Evolutionary conservation across 2,888 invertebrate genomes (phyloP).

Genomic region (Platypus cylindrus): DNA sequence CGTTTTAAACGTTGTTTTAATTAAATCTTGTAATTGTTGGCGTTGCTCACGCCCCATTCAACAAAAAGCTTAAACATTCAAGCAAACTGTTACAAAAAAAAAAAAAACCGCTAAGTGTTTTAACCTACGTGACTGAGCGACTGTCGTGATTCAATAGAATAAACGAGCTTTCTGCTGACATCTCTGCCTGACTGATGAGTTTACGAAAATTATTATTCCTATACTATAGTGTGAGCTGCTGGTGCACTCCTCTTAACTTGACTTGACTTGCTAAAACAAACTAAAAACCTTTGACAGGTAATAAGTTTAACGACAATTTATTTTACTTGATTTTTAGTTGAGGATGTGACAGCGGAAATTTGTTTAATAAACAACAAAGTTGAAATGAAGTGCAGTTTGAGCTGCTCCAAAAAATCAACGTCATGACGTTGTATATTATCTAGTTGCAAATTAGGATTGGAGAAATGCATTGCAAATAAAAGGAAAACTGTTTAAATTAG

Average conservation of each 20-base stretch:
- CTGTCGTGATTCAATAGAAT: slow-evolving; percentile 35
- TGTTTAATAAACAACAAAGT: no score
- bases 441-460: no score
- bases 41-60: slow-evolving; percentile 31
- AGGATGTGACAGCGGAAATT: slow-evolving; percentile 4
- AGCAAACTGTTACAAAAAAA: no score
- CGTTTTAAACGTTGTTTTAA: slow-evolving; percentile 38
- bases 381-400: no score
- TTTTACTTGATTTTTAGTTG: slow-evolving; percentile 7
- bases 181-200: slow-evolving; percentile 24
- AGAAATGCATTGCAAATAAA: no score
- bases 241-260: no score
- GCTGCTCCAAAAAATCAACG: no score
- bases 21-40: slow-evolving; percentile 39
- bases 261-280: slow-evolving; percentile 10
- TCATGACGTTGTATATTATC: no score
- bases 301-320: slow-evolving; percentile 10
- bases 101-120: slow-evolving; percentile 36
- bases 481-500: no score
- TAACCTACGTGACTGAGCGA: slow-evolving; percentile 33
- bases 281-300: slow-evolving; percentile 11
- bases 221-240: no score
- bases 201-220: slow-evolving; percentile 20
- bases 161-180: slow-evolving; percentile 31
- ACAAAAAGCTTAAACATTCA: slow-evolving; percentile 24